Percentiles rank a stretch among this genome's conserved stretches.
Evolutionary conservation across 1,140 invertebrate genomes (phyloP).

Genomic region (Drosophila ironensis): DNA sequence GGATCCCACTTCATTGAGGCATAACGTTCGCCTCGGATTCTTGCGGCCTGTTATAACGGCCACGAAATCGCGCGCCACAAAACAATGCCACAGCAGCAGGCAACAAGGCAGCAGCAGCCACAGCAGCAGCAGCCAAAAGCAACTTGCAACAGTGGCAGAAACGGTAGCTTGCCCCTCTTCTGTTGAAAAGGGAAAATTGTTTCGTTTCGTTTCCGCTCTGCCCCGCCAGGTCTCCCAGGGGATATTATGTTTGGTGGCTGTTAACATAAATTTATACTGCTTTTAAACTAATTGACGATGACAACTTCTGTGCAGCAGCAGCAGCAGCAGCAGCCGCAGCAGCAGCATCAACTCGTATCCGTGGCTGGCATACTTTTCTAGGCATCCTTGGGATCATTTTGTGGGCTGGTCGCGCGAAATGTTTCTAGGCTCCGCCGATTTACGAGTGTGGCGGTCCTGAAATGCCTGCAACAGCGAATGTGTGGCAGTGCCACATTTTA

Average conservation of each 20-base stretch:
- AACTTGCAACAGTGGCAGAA: constrained; percentile 42
- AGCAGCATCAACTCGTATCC: constrained; percentile 12
- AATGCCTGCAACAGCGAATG: constrained; percentile 27
- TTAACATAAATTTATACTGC: constrained; percentile 72
- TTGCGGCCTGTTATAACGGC: constrained; percentile 54
- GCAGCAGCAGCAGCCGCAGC: background rate
- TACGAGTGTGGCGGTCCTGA: constrained; percentile 42
- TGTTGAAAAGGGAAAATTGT: constrained; percentile 56
- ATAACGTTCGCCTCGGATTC: constrained; percentile 40
- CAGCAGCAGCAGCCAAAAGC: background rate
- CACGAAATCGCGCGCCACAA: constrained; percentile 47
- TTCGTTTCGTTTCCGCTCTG: constrained; percentile 33
- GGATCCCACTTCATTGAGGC: constrained; percentile 33
- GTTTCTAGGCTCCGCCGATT: constrained; percentile 43
- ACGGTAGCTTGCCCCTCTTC: constrained; percentile 32
- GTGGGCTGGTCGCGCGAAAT: constrained; percentile 48
- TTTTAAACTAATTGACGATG: constrained; percentile 73
- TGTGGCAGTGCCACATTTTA: constrained; percentile 30
- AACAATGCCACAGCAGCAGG: constrained; percentile 35
- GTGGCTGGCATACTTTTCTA: constrained; percentile 57
- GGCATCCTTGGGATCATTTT: constrained; percentile 28
- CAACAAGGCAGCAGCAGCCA: background rate
- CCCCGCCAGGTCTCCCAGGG: constrained; percentile 25
- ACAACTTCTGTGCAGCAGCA: constrained; percentile 54
- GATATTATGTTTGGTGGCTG: constrained; percentile 63